Evolutionary conservation across 2,888 invertebrate species (phyloP), one percentile per base, ranked within the genome.

Genomic region (Invenusta paracnida): DNA sequence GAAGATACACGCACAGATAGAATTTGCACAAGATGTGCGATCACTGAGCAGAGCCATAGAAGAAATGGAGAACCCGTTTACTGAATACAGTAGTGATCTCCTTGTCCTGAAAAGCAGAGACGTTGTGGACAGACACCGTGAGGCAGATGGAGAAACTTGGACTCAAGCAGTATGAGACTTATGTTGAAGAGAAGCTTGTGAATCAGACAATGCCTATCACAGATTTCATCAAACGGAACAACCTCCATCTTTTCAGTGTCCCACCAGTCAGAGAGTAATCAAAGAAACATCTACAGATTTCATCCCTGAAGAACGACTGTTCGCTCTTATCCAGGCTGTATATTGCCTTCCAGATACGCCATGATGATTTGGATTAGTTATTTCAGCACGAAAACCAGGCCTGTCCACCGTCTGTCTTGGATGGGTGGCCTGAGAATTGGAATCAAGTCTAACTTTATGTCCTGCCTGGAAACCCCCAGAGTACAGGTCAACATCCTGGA

Each of bases 141-240:
- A 5, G 25, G 25, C 79, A n/a, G 5, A 79, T n/a, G 5, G 25
- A n/a, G 79, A 79, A 28, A 79, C 11, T 13, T 11, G 79, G 25
- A 79, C 5, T 13, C 23, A 79, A 79, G n/a, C 79, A 79, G n/a
- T 88, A 86, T 67, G 23, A 82, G 11, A 30, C 85, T 23, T 88
- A 88, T 48, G 82, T 87, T 82, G 82, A 84, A 27, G 85, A 83
- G 28, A 13, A 79, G 82, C 29, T 87, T 67, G 29, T 79, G 87
- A 86, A 79, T 25, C 5, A 79, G 5, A 28, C 79, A 2, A 79
- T 25, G 11, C 17, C 85, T 0, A 11, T 79, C 79, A 11, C 5
- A 2, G 11, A 79, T 5, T 25, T 25, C 23, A 79, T 27, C 5
- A 28, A 79, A n/a, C 5, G 23, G 27, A 79, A 79, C 79, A 79